Conservation (phyloP, 30 jellyfish, hydroid and myxozoan species). For the Cassiopea xamachana region DNA sequence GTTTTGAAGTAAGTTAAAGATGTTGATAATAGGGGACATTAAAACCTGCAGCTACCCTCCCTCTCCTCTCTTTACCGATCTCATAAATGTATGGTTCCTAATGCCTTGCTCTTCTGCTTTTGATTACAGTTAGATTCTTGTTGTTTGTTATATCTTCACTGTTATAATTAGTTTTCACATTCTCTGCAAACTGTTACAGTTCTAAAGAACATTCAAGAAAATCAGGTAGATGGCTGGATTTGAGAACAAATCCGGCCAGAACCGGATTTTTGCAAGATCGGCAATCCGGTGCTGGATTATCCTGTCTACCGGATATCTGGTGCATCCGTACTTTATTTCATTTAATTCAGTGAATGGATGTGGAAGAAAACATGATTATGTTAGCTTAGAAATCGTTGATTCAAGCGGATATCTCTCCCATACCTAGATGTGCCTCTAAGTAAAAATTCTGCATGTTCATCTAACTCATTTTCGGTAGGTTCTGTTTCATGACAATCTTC, state of each 20-base stretch:
- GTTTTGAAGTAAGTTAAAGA: no score
- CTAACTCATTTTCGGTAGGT: no score
- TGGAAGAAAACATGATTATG: no score
- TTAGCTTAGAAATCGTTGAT: no score
- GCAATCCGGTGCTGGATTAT: slow-evolving; percentile 41
- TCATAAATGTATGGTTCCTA: neutral
- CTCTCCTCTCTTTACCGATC: no score
- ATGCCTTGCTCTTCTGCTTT: neutral
- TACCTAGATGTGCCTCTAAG: no score
- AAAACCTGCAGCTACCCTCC: no score
- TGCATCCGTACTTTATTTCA: neutral
- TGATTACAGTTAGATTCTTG: neutral
- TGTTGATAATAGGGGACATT: no score
- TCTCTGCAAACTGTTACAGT: neutral
- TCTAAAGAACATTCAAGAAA: slow-evolving; percentile 8
- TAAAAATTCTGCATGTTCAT: no score
- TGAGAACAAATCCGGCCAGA: slow-evolving; percentile 25
- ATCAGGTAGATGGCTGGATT: slow-evolving; percentile 38
- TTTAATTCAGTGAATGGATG: no score
- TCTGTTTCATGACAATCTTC: no score
- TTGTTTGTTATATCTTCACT: slow-evolving; percentile 1
- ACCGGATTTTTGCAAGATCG: slow-evolving; percentile 38
- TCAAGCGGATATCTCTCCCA: no score
- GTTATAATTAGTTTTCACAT: neutral
- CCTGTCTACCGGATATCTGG: neutral